These are phyloP conservation scores for Excalfactoria chinensis DNA, from an alignment of 2,113 vertebrate genomes.

Conservation along the genomic window DNA sequence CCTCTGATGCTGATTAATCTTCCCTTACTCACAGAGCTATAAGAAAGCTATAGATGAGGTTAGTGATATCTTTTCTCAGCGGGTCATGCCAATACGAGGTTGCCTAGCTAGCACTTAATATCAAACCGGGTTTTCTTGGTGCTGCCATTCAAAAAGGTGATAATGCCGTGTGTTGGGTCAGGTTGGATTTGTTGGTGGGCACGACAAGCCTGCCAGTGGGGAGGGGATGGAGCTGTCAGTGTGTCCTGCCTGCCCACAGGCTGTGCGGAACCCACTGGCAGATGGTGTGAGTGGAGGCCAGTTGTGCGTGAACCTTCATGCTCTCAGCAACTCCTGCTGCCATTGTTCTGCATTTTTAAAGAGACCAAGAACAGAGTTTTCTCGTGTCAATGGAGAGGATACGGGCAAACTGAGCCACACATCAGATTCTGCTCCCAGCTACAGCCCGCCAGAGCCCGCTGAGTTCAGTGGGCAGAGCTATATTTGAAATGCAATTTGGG, in stretches of 20 bases:
- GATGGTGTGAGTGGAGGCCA: background rate
- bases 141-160: constrained; percentile 39
- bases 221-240: background rate
- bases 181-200: background rate
- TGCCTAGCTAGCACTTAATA: constrained; percentile 59
- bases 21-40: constrained; percentile 91
- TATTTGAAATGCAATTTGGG: background rate
- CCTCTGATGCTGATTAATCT: constrained; percentile 82
- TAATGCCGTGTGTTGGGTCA: background rate
- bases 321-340: background rate
- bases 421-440: constrained; percentile 53
- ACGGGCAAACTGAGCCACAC: background rate
- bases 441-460: background rate
- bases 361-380: background rate
- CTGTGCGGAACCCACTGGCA: background rate
- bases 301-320: background rate
- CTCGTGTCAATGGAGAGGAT: background rate
- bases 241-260: background rate
- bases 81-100: constrained; percentile 69
- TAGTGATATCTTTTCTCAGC: constrained; percentile 84
- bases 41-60: constrained; percentile 99
- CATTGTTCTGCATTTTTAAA: fast-evolving
- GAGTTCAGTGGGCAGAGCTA: background rate
- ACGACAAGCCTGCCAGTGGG: background rate
- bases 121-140: constrained; percentile 16